A percentile compares a stretch with the other conserved stretches of the same genome.
Evolutionary conservation across 2,797 vertebrate species (phyloP).

Genomic region (Phoebastria nigripes): DNA sequence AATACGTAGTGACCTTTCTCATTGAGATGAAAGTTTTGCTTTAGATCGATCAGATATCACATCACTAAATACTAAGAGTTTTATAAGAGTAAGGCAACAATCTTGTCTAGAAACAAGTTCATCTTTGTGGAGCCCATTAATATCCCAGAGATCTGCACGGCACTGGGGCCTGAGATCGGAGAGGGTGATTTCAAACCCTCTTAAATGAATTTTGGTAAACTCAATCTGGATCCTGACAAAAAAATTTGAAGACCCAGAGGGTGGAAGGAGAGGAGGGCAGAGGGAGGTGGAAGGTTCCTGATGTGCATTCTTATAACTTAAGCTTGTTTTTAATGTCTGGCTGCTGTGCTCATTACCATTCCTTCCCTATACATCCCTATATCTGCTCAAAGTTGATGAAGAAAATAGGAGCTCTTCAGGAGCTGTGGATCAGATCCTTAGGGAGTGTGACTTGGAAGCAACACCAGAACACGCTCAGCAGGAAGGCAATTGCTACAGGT

Average conservation of each 20-base stretch:
- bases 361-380: background rate
- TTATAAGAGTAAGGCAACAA: background rate
- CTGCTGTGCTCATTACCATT: background rate
- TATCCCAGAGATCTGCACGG: background rate
- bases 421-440: background rate
- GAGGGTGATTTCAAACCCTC: background rate
- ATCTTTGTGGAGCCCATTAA: background rate
- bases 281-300: background rate
- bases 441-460: background rate
- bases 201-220: background rate
- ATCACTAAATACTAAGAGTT: conserved; percentile 8
- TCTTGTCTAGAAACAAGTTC: background rate
- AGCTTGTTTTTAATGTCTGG: background rate
- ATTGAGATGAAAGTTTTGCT: conserved; percentile 50
- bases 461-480: background rate
- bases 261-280: background rate
- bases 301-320: background rate
- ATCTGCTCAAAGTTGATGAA: background rate
- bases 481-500: background rate
- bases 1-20: conserved; percentile 41
- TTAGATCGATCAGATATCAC: conserved; percentile 2
- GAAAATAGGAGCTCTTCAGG: background rate
- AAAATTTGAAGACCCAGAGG: background rate
- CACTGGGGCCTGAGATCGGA: background rate
- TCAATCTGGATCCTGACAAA: background rate